phyloP scores from a whole-genome alignment of 2,888 invertebrate species.

The Oeneis ivallda region DNA sequence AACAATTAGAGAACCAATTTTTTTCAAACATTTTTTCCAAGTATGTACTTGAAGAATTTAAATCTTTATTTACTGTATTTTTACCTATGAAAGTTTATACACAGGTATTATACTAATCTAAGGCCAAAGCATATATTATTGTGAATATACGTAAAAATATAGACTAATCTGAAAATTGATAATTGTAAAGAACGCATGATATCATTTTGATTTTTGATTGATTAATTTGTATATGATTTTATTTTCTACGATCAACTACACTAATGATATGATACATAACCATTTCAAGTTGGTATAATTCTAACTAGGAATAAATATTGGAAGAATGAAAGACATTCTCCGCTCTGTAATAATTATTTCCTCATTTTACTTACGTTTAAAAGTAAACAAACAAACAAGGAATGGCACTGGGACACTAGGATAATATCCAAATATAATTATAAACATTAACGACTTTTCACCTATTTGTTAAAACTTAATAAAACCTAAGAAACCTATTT shows the following conservation, averaged over 20 bases:
- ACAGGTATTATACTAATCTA: neutral
- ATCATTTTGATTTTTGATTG: no score
- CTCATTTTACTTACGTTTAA: neutral
- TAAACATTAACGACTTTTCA: neutral
- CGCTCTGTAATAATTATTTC: neutral
- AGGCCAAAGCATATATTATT: neutral
- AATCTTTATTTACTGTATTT: no score
- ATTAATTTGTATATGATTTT: no score
- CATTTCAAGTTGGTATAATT: neutral
- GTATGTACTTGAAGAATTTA: neutral
- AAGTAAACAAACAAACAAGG: conserved; percentile 23
- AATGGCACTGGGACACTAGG: conserved; percentile 29
- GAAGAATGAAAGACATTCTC: neutral
- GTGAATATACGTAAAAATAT: neutral
- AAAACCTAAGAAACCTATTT: no score
- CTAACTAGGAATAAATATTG: neutral
- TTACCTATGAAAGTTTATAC: neutral
- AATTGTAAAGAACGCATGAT: no score
- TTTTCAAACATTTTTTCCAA: neutral
- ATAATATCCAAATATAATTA: neutral
- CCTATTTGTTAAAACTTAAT: conserved; percentile 11
- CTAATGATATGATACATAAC: conserved; percentile 1
- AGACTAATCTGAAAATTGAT: neutral
- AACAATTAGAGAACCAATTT: neutral
- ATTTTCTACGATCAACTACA: neutral